Conservation (phyloP, 2,113 vertebrate species). For the Blennius ocellaris region DNA sequence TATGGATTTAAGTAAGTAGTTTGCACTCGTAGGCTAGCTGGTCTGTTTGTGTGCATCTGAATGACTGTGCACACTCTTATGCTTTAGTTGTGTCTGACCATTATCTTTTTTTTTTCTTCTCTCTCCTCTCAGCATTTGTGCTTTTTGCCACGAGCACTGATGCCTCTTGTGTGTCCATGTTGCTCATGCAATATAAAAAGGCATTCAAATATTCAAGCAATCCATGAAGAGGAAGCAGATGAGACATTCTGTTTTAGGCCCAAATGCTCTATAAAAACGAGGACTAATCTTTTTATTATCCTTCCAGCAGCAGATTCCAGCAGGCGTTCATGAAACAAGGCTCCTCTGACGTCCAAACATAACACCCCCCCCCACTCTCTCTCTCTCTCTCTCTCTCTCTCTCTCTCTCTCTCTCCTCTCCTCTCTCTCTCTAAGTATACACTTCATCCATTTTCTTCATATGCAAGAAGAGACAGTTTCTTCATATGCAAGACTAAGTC, state of each 20-base stretch:
- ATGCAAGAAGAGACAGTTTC: no score
- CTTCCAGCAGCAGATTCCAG: slow-evolving; percentile 93
- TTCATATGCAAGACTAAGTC: no score
- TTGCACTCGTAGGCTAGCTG: slow-evolving; percentile 12
- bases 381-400: neutral
- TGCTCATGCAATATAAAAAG: slow-evolving; percentile 89
- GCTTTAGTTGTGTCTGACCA: slow-evolving; percentile 9
- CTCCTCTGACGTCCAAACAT: slow-evolving; percentile 84
- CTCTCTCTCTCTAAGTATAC: slow-evolving; percentile 9
- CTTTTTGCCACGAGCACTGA: slow-evolving; percentile 31
- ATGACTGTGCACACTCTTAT: neutral
- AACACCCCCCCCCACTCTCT: slow-evolving; percentile 74
- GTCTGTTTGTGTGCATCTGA: slow-evolving; percentile 13
- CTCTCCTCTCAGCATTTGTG: slow-evolving; percentile 10
- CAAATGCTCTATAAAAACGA: slow-evolving; percentile 89
- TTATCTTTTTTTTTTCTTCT: neutral
- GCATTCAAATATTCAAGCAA: slow-evolving; percentile 89
- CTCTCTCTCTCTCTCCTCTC: slow-evolving; percentile 11
- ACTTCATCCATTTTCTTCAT: slow-evolving; percentile 46
- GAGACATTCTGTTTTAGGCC: slow-evolving; percentile 95
- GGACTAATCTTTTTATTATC: slow-evolving; percentile 95
- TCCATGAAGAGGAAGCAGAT: slow-evolving; percentile 93
- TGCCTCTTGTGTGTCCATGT: slow-evolving; percentile 53
- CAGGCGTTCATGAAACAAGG: slow-evolving; percentile 87
- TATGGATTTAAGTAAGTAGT: slow-evolving; percentile 30